Percentiles rank a stretch among this genome's conserved stretches.
Conservation (phyloP, 2,888 invertebrate species). For the Mellilla xanthometata region DNA sequence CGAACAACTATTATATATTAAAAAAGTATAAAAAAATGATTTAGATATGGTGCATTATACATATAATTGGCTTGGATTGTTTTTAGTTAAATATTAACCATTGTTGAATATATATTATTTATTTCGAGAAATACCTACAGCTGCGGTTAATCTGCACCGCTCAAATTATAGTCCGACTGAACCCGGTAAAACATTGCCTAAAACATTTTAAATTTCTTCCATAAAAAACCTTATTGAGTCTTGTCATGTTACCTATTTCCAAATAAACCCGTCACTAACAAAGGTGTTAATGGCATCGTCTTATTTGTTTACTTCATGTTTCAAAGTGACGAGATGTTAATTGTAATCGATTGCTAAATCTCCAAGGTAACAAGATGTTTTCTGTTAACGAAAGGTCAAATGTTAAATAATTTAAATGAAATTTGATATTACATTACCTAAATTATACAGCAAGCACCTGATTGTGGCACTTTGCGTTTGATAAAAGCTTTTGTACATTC, state of each 20-base stretch:
- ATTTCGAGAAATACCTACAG: too few species aligned
- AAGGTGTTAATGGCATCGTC: slow-evolving; percentile 36
- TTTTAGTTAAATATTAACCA: too few species aligned
- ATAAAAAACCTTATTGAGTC: too few species aligned
- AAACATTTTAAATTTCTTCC: too few species aligned
- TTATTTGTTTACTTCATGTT: slow-evolving; percentile 39
- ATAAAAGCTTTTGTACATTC: slow-evolving; percentile 20
- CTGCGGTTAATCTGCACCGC: too few species aligned
- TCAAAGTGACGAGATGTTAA: slow-evolving; percentile 31
- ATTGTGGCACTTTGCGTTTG: slow-evolving; percentile 7
- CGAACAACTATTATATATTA: too few species aligned
- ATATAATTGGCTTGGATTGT: too few species aligned
- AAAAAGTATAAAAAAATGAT: too few species aligned
- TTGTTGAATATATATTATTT: too few species aligned
- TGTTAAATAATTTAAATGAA: slow-evolving; percentile 26
- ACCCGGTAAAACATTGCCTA: too few species aligned
- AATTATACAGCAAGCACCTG: slow-evolving; percentile 8
- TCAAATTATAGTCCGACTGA: too few species aligned
- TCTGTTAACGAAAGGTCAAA: slow-evolving; percentile 33
- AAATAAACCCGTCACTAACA: slow-evolving; percentile 21
- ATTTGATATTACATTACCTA: slow-evolving; percentile 12
- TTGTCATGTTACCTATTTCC: slow-evolving; percentile 1
- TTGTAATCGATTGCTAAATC: slow-evolving; percentile 47
- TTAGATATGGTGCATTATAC: too few species aligned
- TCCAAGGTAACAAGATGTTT: slow-evolving; percentile 42